Percentiles rank a stretch among this genome's conserved stretches.
phyloP scores from a whole-genome alignment of 2,888 invertebrate species.

The Mesochorus sp. region DNA sequence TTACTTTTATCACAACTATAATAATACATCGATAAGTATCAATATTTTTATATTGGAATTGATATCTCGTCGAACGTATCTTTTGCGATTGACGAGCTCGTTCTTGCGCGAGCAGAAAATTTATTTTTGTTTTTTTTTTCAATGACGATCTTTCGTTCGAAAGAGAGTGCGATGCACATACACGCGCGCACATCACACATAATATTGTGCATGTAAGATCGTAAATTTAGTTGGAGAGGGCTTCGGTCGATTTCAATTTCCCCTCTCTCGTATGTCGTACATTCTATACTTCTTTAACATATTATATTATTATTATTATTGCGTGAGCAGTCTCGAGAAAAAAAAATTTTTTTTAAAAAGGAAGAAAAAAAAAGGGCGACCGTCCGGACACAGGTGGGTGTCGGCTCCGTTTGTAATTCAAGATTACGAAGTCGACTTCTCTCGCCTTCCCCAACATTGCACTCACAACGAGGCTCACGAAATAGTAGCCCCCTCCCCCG shows the following conservation, averaged over 20 bases:
- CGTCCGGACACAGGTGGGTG: slow-evolving; percentile 77
- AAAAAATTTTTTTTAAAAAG: slow-evolving; percentile 49
- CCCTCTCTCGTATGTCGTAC: not conserved
- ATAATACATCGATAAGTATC: not conserved
- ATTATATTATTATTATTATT: not conserved
- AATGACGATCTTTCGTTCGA: not conserved
- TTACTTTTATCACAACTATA: slow-evolving; percentile 48
- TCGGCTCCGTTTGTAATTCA: slow-evolving; percentile 79
- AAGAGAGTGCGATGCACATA: too few relatives aligned
- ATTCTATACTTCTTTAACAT: slow-evolving; percentile 5
- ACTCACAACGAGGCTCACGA: slow-evolving; percentile 3
- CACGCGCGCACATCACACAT: too few relatives aligned
- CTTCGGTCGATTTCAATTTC: slow-evolving; percentile 16
- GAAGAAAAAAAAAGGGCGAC: slow-evolving; percentile 50
- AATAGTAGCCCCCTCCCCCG: slow-evolving; percentile 19
- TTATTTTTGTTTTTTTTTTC: not conserved
- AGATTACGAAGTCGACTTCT: slow-evolving; percentile 69
- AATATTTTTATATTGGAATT: not conserved
- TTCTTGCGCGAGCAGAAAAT: not conserved
- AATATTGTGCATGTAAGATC: not conserved
- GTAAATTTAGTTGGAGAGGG: not conserved
- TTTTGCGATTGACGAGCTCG: too few relatives aligned
- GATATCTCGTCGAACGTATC: slow-evolving; percentile 8
- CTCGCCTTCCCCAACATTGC: slow-evolving; percentile 39
- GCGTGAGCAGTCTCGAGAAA: slow-evolving; percentile 24